A percentile compares a stretch with the other conserved stretches of the same genome.
Conservation (phyloP, 2,113 vertebrate species). For the Axis porcinus region DNA sequence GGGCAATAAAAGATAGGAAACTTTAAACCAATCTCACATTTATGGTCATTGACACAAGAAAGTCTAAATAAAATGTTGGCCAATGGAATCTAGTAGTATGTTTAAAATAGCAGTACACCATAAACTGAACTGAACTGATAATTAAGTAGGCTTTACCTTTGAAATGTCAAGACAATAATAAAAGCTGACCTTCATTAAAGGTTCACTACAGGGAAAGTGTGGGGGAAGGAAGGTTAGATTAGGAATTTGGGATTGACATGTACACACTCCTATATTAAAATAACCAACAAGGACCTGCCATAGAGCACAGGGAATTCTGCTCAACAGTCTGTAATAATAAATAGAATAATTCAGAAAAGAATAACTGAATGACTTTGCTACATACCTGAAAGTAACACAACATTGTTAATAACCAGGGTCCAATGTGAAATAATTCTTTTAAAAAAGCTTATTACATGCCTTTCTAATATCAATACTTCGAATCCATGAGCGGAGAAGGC, state of each 20-base stretch:
- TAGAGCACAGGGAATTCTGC: not conserved
- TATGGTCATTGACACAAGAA: not conserved
- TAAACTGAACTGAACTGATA: not conserved
- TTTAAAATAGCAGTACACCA: not conserved
- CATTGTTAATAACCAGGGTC: not conserved
- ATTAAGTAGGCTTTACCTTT: not conserved
- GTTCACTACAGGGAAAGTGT: not conserved
- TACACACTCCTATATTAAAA: not conserved
- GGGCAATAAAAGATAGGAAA: not conserved
- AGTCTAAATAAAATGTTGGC: not conserved
- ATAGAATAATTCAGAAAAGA: no score
- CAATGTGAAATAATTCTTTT: fast-evolving
- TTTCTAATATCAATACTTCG: not conserved
- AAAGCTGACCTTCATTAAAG: not conserved
- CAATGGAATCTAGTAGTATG: not conserved
- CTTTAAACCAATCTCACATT: not conserved
- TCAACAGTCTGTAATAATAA: not conserved
- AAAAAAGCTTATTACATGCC: not conserved
- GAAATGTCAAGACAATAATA: not conserved
- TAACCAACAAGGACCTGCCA: not conserved
- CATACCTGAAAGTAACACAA: not conserved
- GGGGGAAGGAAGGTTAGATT: not conserved
- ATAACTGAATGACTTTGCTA: not conserved
- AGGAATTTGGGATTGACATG: not conserved
- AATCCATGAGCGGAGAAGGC: not conserved